phyloP scores from a whole-genome alignment of 2,888 invertebrate species.

The Xylota segnis region DNA sequence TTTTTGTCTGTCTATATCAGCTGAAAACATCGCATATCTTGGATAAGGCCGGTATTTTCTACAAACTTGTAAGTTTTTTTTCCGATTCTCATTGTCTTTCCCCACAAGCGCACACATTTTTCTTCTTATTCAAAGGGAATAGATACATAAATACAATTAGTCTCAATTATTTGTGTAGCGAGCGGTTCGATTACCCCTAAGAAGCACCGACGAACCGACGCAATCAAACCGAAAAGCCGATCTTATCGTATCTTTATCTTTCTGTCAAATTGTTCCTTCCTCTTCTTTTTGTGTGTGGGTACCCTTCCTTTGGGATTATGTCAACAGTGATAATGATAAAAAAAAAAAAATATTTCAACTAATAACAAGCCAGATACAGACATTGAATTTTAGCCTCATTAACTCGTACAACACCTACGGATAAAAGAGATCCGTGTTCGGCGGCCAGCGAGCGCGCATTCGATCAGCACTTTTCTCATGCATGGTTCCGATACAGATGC shows the following conservation, averaged over 20 bases:
- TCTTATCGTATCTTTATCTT: slow-evolving; percentile 6
- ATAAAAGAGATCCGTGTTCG: slow-evolving; percentile 44
- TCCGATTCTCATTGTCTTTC: background rate
- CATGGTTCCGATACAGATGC: background rate
- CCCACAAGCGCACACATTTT: slow-evolving; percentile 48
- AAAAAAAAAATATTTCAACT: slow-evolving; percentile 31
- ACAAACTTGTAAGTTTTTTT: slow-evolving; percentile 42
- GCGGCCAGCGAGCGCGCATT: slow-evolving; percentile 23
- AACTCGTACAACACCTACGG: slow-evolving; percentile 20
- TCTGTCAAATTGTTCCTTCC: slow-evolving; percentile 14
- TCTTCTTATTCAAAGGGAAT: slow-evolving; percentile 40
- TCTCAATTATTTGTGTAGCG: slow-evolving; percentile 8
- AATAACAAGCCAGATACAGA: slow-evolving; percentile 20
- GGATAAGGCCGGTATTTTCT: slow-evolving; percentile 45
- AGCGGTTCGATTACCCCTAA: slow-evolving; percentile 3
- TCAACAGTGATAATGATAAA: slow-evolving; percentile 39
- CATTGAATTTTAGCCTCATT: slow-evolving; percentile 28
- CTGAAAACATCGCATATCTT: slow-evolving; percentile 12
- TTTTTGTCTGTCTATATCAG: too few species aligned
- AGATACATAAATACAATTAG: slow-evolving; percentile 33
- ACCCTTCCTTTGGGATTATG: slow-evolving; percentile 33
- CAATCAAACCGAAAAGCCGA: slow-evolving; percentile 9
- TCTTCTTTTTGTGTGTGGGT: background rate
- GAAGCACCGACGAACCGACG: too few species aligned
- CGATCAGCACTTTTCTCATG: slow-evolving; percentile 4